Evolutionary conservation across 92 coral and sea anemone species (phyloP).

Genomic region (Micromussa lordhowensis): DNA sequence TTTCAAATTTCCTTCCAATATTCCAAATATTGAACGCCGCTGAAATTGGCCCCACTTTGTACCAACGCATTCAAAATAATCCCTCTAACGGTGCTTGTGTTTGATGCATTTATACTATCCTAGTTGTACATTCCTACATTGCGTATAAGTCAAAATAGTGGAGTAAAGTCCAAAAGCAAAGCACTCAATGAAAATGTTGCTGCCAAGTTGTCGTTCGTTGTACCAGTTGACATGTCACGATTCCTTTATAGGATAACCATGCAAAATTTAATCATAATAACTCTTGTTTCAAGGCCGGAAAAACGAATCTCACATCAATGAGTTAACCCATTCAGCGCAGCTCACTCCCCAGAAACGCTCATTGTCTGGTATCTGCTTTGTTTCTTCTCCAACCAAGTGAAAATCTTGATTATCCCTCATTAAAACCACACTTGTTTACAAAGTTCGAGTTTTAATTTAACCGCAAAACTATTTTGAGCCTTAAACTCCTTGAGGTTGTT

Average conservation of each 20-base stretch:
- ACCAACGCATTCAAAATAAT: constrained; percentile 18
- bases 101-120: neutral
- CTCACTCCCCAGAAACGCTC: neutral
- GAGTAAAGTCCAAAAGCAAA: neutral
- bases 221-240: neutral
- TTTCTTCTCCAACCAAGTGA: neutral
- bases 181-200: neutral
- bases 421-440: constrained; percentile 28
- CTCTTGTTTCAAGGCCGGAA: neutral
- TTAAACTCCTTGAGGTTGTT: constrained; percentile 34
- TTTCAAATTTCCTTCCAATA: constrained; percentile 7
- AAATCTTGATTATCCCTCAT: constrained; percentile 3
- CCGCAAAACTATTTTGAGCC: constrained; percentile 29
- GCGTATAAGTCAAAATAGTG: neutral
- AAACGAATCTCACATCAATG: neutral
- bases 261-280: neutral
- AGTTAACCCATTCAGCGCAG: neutral
- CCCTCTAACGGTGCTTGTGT: neutral
- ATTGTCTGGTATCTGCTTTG: neutral
- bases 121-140: constrained; percentile 1
- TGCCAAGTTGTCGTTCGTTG: neutral
- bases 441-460: constrained; percentile 14
- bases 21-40: constrained; percentile 15
- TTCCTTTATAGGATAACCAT: neutral
- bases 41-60: constrained; percentile 16